Conservation (phyloP, 2,888 invertebrate species). For the Antheraea yamamai region DNA sequence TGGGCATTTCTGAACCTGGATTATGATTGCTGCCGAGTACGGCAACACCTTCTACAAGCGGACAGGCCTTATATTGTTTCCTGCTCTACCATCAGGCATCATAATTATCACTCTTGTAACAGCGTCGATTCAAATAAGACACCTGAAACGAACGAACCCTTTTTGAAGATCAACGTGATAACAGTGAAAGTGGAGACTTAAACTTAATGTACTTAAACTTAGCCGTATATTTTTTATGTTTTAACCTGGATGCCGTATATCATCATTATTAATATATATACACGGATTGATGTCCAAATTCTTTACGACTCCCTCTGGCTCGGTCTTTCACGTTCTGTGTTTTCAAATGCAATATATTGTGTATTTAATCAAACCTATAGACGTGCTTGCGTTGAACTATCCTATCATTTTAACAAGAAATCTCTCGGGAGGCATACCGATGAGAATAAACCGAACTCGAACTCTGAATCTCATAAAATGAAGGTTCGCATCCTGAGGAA, state of each 20-base stretch:
- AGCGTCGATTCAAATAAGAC: slow-evolving; percentile 74
- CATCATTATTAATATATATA: slow-evolving; percentile 79
- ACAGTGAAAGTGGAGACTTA: slow-evolving; percentile 79
- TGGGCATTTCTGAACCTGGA: slow-evolving; percentile 84
- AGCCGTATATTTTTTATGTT: slow-evolving; percentile 82
- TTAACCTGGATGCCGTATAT: slow-evolving; percentile 87
- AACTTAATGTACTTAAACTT: slow-evolving; percentile 84
- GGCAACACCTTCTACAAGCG: slow-evolving; percentile 82
- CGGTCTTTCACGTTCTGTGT: slow-evolving; percentile 85
- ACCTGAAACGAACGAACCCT: slow-evolving; percentile 71
- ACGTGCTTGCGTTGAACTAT: background rate
- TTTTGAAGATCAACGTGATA: slow-evolving; percentile 83
- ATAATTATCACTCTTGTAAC: slow-evolving; percentile 80
- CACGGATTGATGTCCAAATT: slow-evolving; percentile 70
- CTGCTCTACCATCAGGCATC: slow-evolving; percentile 81
- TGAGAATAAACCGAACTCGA: background rate
- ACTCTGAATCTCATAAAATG: background rate
- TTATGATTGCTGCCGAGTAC: slow-evolving; percentile 85
- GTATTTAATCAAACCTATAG: background rate
- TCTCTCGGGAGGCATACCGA: background rate
- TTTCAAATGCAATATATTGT: slow-evolving; percentile 83
- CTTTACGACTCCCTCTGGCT: slow-evolving; percentile 87
- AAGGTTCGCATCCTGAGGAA: too few species aligned
- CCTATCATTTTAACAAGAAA: background rate
- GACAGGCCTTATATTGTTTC: slow-evolving; percentile 79